These are phyloP conservation scores for Pipistrellus pipistrellus DNA, from an alignment of 2,797 vertebrate species.

Conservation along the genomic window DNA sequence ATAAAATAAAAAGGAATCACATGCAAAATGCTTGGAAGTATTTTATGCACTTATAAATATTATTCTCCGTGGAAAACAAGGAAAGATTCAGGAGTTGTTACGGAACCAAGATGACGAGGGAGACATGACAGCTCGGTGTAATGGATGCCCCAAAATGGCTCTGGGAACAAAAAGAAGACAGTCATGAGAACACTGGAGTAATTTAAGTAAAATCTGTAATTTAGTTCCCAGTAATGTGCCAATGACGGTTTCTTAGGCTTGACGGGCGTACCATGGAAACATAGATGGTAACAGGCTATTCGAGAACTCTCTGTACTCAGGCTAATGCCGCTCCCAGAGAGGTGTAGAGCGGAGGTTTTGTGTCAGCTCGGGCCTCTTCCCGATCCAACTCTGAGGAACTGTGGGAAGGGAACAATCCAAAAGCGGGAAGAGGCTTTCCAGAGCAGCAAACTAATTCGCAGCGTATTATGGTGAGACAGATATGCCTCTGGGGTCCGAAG, in stretches of 20 bases:
- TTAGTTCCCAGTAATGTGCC: no score
- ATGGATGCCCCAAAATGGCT: no score
- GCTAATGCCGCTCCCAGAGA: background rate
- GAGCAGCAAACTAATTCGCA: background rate
- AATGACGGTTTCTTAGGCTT: background rate
- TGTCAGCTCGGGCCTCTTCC: background rate
- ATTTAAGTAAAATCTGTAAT: background rate
- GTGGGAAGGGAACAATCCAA: background rate
- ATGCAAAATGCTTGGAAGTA: background rate
- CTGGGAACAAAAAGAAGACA: background rate
- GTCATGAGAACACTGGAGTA: background rate
- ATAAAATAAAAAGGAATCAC: background rate
- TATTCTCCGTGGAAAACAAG: background rate
- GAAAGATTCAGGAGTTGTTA: background rate
- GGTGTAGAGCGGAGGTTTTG: background rate
- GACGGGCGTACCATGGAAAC: background rate
- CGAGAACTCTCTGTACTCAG: background rate
- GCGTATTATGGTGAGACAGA: background rate
- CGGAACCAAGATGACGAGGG: background rate
- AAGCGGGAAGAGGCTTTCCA: background rate
- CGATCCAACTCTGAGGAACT: background rate
- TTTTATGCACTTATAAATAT: background rate
- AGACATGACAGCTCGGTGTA: background rate
- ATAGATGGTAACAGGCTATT: background rate
- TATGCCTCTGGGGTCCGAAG: background rate